Conservation (phyloP, 2,113 vertebrate genomes). For the Hassar affinis region DNA sequence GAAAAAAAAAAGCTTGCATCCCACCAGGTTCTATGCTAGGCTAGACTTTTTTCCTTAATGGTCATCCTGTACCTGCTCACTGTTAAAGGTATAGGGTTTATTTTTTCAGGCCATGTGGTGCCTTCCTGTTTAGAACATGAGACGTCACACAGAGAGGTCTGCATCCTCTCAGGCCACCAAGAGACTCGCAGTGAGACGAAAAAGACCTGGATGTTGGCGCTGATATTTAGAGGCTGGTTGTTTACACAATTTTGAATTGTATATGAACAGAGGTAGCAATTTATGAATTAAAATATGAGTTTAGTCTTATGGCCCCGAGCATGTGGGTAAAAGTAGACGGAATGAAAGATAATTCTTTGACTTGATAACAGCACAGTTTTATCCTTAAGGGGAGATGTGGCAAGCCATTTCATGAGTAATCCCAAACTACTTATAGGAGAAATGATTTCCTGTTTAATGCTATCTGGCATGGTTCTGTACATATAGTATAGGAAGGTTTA, state of each 20-base stretch:
- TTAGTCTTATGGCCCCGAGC: slow-evolving; percentile 21
- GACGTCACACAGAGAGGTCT: slow-evolving; percentile 1
- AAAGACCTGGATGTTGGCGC: not conserved
- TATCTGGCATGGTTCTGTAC: slow-evolving; percentile 34
- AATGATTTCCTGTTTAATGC: slow-evolving; percentile 20
- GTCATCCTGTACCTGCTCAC: slow-evolving; percentile 11
- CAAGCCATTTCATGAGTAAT: slow-evolving; percentile 39
- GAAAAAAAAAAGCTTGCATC: not conserved
- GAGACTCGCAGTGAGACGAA: not conserved
- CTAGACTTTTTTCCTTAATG: not conserved
- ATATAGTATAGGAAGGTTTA: slow-evolving; percentile 28
- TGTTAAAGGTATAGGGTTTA: slow-evolving; percentile 24
- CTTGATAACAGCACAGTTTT: not conserved
- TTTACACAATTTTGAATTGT: slow-evolving; percentile 36
- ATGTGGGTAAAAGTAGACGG: slow-evolving; percentile 6
- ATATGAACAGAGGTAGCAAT: slow-evolving; percentile 11
- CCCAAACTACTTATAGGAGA: slow-evolving; percentile 29
- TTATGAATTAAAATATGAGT: slow-evolving; percentile 11
- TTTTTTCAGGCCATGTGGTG: slow-evolving; percentile 29
- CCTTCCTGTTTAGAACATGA: not conserved
- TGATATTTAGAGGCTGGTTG: slow-evolving; percentile 22
- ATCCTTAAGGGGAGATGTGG: not conserved
- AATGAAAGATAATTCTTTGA: slow-evolving; percentile 18
- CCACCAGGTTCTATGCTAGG: not conserved
- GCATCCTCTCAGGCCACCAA: not conserved